A percentile compares a stretch with the other conserved stretches of the same genome.
phyloP scores from a whole-genome alignment of 2,113 vertebrate genomes.

The Chloropsis hardwickii region DNA sequence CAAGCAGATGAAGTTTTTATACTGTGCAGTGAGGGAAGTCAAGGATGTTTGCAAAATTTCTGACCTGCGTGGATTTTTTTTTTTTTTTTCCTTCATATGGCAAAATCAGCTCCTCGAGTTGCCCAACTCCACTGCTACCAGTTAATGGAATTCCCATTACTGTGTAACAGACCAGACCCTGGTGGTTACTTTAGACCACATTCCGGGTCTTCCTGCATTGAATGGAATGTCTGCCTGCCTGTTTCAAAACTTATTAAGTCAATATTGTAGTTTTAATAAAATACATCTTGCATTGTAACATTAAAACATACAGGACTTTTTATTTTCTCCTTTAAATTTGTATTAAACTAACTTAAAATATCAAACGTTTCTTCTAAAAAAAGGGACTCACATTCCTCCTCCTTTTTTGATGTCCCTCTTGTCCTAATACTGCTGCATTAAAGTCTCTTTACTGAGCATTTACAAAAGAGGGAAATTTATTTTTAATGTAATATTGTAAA shows the following conservation, averaged over 20 bases:
- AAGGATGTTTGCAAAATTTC: not conserved
- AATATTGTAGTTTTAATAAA: not conserved
- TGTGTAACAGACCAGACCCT: not conserved
- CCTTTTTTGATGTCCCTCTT: not conserved
- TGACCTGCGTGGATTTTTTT: accelerated
- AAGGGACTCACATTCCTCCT: accelerated
- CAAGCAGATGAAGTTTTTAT: not conserved
- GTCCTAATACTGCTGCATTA: accelerated
- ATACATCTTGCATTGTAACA: not conserved
- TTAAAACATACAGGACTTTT: accelerated
- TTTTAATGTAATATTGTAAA: not conserved
- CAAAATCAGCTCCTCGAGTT: not conserved
- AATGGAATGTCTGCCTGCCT: not conserved
- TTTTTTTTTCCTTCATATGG: not conserved
- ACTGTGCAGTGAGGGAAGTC: not conserved
- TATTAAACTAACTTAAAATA: not conserved
- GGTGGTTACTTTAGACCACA: not conserved
- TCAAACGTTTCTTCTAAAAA: accelerated
- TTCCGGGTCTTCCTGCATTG: not conserved
- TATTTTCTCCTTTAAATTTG: not conserved
- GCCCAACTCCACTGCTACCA: accelerated
- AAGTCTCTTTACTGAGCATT: not conserved
- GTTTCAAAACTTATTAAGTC: not conserved
- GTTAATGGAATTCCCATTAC: accelerated
- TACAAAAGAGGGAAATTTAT: accelerated